phyloP scores from a whole-genome alignment of 2,797 vertebrate genomes.

The Aeoliscus strigatus region DNA sequence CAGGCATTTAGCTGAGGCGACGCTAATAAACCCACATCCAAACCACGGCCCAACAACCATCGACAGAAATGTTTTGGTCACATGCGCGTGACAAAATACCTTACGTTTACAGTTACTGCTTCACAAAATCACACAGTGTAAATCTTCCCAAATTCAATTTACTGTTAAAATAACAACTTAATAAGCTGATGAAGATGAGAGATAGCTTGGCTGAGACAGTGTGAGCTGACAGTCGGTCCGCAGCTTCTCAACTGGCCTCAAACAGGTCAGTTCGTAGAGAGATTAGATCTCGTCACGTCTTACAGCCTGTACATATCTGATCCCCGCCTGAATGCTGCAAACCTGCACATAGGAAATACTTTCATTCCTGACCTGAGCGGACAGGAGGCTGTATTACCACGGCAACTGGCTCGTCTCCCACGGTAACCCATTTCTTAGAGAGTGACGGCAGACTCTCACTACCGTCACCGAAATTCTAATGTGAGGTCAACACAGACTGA shows the following conservation, averaged over 20 bases:
- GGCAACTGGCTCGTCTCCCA: constrained; percentile 43
- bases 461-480: neutral
- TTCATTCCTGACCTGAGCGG: constrained; percentile 33
- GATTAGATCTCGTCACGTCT: constrained; percentile 19
- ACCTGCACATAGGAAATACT: constrained; percentile 44
- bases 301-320: constrained; percentile 13
- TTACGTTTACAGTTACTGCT: no score
- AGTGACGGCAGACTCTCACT: constrained; percentile 25
- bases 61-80: no score
- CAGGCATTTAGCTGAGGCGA: constrained; percentile 5
- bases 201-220: no score
- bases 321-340: constrained; percentile 14
- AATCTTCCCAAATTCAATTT: no score
- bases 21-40: no score
- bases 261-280: constrained; percentile 18
- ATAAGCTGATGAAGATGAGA: no score
- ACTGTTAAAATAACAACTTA: no score
- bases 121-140: no score
- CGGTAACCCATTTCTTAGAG: constrained; percentile 31
- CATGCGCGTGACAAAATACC: no score
- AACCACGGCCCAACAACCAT: no score
- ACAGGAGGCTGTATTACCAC: constrained; percentile 49
- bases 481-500: constrained; percentile 21
- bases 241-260: no score
- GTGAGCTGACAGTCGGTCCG: no score